Base-by-base conservation (phyloP, 2,797 vertebrate genomes). In the Pelodytes ibericus region DNA sequence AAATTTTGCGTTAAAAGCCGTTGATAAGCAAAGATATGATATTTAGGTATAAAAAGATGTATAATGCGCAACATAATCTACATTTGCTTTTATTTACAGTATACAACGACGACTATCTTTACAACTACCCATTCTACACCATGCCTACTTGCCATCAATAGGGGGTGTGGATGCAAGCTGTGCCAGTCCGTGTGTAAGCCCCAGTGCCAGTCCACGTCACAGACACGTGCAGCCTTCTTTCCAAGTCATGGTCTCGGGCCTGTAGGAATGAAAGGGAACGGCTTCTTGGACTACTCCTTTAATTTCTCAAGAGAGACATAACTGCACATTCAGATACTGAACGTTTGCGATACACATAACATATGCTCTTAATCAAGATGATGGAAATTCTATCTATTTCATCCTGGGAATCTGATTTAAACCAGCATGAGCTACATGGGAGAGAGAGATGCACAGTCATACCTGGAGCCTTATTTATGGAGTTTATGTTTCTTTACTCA, bases 211-310 rank as follows among this genome's bases (percentile, higher is more conserved):
- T 44, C 98, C 98, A 58, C 94, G 94, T 88, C 98, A 99, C 94
- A 96, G 98, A 95, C 96, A 98, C 33, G 95, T 98, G 93, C 97
- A 96, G 0, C 96, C 98, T 51, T 98, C 98, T 84, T 97, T 98
- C 89, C 95, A 96, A 89, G 98, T 98, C 68, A 99, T 99, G 98
- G 96, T 99, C 86, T 99, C 97, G 18, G 98, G 97, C 90, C 96
- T 99, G 96, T 99, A 94, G 95, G 90, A 83, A 81, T 31, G 81
- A 79, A 79, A 85, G 84, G 87, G 86, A 72, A 39, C 87, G 87
- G 88, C 88, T 90, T 89, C 87, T 88, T 81, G 86, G 84, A 89
- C 89, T 88, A 83, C 79, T 89, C 79, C 87, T 89, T 86, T 86
- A 83, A 82, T 81, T 83, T 87, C 84, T 89, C 82, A 74, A 59